Conservation (phyloP, 2,888 invertebrate species). For the Melipona beecheii region DNA sequence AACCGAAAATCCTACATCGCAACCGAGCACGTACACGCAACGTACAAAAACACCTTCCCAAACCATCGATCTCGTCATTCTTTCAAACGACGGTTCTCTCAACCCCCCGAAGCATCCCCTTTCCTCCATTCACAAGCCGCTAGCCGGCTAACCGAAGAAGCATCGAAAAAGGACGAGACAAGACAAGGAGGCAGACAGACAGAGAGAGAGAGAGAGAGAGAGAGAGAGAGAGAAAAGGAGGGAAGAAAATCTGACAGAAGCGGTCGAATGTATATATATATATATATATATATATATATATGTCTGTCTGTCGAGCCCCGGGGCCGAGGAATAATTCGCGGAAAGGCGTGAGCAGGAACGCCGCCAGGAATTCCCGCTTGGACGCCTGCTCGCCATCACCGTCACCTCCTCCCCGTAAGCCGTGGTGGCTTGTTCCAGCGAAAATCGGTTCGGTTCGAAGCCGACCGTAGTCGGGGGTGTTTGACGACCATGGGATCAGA, state of each 20-base stretch:
- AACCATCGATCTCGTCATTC: constrained; percentile 11
- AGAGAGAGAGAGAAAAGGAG: background rate
- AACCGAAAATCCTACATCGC: background rate
- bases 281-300: background rate
- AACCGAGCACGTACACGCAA: background rate
- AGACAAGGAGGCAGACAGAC: background rate
- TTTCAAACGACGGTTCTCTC: background rate
- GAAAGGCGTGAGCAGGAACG: constrained; percentile 25
- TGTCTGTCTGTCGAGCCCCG: background rate
- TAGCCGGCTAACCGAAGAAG: background rate
- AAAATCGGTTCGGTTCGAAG: constrained; percentile 61
- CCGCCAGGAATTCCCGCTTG: constrained; percentile 24
- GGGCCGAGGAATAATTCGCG: constrained; percentile 21
- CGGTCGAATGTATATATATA: background rate
- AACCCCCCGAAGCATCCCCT: background rate
- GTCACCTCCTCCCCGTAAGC: background rate
- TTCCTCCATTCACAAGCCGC: background rate
- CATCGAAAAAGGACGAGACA: background rate
- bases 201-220: background rate
- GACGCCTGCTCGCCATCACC: background rate
- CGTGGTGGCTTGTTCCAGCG: constrained; percentile 36
- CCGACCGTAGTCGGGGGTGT: constrained; percentile 78
- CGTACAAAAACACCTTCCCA: background rate
- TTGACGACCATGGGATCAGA: constrained; percentile 75
- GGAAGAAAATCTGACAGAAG: background rate